Percentiles rank a stretch among this genome's conserved stretches.
phyloP scores from a whole-genome alignment of 2,888 invertebrate genomes.

The Meandrusa payeni region DNA sequence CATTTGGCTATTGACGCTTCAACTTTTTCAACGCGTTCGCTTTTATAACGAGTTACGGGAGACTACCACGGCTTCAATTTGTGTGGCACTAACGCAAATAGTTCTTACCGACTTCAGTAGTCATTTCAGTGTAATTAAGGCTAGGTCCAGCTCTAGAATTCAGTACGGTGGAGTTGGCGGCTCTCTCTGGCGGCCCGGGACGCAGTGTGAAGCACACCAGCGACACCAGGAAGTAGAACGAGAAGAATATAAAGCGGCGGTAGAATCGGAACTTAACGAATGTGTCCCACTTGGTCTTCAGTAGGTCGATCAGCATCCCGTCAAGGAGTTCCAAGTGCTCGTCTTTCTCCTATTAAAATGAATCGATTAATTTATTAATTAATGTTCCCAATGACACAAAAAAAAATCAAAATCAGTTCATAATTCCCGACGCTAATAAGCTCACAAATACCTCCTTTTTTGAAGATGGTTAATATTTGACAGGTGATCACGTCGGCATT shows the following conservation, averaged over 20 bases:
- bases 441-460: no score
- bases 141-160: constrained; percentile 51
- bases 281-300: constrained; percentile 98
- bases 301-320: constrained; percentile 94
- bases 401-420: no score
- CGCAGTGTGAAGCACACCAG: constrained; percentile 93
- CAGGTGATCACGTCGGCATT: no score
- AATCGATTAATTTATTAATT: no score
- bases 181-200: constrained; percentile 88
- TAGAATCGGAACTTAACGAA: constrained; percentile 97
- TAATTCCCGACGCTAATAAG: no score
- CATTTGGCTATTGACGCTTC: no score
- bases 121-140: constrained; percentile 56
- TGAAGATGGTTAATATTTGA: no score
- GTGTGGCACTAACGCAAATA: no score
- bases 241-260: constrained; percentile 94
- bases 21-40: no score
- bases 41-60: no score
- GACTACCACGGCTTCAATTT: no score
- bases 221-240: constrained; percentile 94
- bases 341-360: constrained; percentile 91
- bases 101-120: constrained; percentile 52
- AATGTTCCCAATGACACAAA: no score
- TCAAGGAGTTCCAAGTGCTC: constrained; percentile 97
- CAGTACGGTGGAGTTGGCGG: constrained; percentile 53